Base-by-base conservation (phyloP, 2,888 invertebrate genomes). In the Mycogona germanica region DNA sequence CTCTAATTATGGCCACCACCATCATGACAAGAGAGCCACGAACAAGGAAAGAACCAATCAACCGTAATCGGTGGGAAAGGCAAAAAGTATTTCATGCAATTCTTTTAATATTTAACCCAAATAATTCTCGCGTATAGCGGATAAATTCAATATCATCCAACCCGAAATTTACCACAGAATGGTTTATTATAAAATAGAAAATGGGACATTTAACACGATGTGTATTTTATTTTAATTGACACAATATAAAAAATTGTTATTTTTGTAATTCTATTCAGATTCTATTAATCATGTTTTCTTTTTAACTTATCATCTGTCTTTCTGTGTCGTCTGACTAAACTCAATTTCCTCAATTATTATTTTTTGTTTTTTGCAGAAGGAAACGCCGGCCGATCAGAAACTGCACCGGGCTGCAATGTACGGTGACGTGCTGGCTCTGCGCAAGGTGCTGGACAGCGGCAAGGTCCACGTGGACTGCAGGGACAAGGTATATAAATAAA, bases 381-480 rank as follows among this genome's bases (percentile, higher is more conserved):
- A 92, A 75, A 87, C 91, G 32, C 83, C 87, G 41, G 86, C 87
- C 56, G 92, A 93, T 71, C 87, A 89, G 65, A 86, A 89, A 73
- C 78, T 95, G 66, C 93, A 95, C 74, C 74, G 88, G 69, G 88
- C 92, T 46, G 88, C 93, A 23, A 76, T 89, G 60, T 78, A 84
- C 56, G 95, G 95, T 3, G 87, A 93, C 71, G 76, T 82, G 60
- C 78, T 79, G 53, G 76, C 80, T 59, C 75, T 95, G 60, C 78
- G 79, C 60, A 79, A 81, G 64, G 81, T 92, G 55, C 76, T 93
- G 59, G 89, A 91, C 70, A 89, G 87, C 32, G 93, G 92, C 58
- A 86, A 88, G 68, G 92, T 93, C 51, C 91, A 93, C 73, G 89
- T 92, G 47, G 93, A 93, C 74, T 91, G 89, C 64, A 82, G 83